Base-by-base conservation (phyloP, 2,113 vertebrate species). In the Prionailurus bengalensis region DNA sequence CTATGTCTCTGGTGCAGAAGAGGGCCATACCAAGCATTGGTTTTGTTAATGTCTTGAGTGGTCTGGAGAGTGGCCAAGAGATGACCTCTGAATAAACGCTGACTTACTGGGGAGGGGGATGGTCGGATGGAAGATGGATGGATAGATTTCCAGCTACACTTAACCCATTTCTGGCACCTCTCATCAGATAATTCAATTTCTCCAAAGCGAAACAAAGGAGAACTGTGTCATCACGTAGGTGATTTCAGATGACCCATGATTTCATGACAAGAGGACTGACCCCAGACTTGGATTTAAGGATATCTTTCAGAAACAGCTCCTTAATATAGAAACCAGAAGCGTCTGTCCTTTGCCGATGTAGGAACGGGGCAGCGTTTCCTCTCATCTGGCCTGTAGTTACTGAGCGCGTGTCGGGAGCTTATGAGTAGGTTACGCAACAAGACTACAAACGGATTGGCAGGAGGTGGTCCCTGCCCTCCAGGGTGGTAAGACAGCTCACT, bases 391-490 rank as follows among this genome's bases (percentile, higher is more conserved):
- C 39, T 1, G 14, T 33, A 71, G n/a, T 70, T 19, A 5, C 11
- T 33, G 39, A 80, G 15, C 3, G 0, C 0, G 1, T 7, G 13
- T 71, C 5, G 0, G 6, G 45, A 73, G 25, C 16, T 3, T 21
- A 5, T 4, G 31, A 31, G 51, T 45, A 42, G 85, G n/a, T 55
- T 4, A 29, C 4, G 7, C 53, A 74, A 58, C 51, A 14, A 17
- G 66, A 91, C 33, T 33, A 31, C 79, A 73, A 68, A 73, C 9
- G 66, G 78, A 76, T 23, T 19, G 8, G 86, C 10, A 29, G 36
- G 74, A 51, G 74, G 17, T 9, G 66, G 66, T 8, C 80, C 53
- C 92, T 14, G 10, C 53, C 19, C 14, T 25, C 71, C 16, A 61
- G 7, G 45, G n/a, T 55, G 76, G 13, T 19, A 1, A 82, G 63